Percentiles rank a stretch among this genome's conserved stretches.
These are phyloP conservation scores for Palythoa grandiflora DNA, from an alignment of 92 coral and sea anemone genomes.

Conservation along the genomic window DNA sequence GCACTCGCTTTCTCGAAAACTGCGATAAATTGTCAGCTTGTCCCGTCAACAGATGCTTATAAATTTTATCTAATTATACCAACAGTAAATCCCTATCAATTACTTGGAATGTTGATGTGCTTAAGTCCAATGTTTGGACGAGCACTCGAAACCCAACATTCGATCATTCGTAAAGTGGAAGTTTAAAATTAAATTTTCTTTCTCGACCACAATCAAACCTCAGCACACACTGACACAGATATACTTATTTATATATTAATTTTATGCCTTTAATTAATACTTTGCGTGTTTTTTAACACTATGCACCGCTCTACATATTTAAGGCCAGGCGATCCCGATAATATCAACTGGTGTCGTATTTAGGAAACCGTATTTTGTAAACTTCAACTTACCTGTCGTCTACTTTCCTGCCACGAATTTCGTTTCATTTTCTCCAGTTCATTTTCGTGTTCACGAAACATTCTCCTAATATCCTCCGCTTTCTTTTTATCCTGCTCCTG, in stretches of 20 bases:
- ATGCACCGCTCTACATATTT: neutral
- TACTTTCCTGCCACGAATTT: conserved; percentile 98
- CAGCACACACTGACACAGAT: too few species aligned
- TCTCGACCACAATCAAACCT: neutral
- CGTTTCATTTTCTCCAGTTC: conserved; percentile 92
- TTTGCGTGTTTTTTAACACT: neutral
- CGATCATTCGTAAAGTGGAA: neutral
- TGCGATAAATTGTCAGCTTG: too few species aligned
- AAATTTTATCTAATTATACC: too few species aligned
- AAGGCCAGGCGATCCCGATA: neutral
- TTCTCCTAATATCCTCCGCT: conserved; percentile 89
- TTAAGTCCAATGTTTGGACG: neutral
- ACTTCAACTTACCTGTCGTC: conserved; percentile 83
- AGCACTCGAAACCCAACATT: neutral
- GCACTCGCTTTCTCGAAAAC: too few species aligned
- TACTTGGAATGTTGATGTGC: neutral
- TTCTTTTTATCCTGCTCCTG: conserved; percentile 96
- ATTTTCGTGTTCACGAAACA: conserved; percentile 91
- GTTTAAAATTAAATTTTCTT: neutral
- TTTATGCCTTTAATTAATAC: neutral
- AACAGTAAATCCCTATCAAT: too few species aligned
- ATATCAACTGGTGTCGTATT: neutral
- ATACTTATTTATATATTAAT: too few species aligned
- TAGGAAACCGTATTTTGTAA: neutral
- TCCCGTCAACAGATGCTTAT: too few species aligned